A percentile compares a stretch with the other conserved stretches of the same genome.
Conservation (phyloP, 2,113 vertebrate species). For the Lepus americanus region DNA sequence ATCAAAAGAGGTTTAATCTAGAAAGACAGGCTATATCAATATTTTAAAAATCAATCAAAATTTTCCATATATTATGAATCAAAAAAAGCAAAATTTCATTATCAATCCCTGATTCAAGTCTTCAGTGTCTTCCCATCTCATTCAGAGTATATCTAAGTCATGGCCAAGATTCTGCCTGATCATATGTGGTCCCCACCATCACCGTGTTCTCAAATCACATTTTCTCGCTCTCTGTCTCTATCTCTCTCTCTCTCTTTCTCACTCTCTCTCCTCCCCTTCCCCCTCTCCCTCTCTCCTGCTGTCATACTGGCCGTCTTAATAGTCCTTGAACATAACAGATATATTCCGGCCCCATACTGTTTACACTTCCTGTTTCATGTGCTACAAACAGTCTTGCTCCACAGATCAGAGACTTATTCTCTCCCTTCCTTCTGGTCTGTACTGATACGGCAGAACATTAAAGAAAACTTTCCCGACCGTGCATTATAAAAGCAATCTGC, state of each 20-base stretch:
- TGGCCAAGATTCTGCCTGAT: background rate
- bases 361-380: background rate
- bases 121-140: background rate
- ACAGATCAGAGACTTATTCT: background rate
- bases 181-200: background rate
- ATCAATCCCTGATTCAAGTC: background rate
- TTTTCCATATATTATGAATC: background rate
- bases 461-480: background rate
- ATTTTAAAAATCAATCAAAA: background rate
- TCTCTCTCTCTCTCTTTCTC: background rate
- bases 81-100: background rate
- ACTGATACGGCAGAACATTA: background rate
- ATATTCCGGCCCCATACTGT: background rate
- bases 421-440: background rate
- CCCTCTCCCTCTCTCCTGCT: background rate
- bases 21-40: background rate
- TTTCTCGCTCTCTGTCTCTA: background rate
- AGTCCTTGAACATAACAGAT: background rate
- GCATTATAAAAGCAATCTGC: background rate
- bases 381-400: background rate
- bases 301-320: background rate
- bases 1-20: background rate
- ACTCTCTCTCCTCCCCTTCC: too few species aligned
- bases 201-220: background rate
- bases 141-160: background rate